These are phyloP conservation scores for Zaprionus lachaisei DNA, from an alignment of 1,140 invertebrate genomes.

Conservation along the genomic window DNA sequence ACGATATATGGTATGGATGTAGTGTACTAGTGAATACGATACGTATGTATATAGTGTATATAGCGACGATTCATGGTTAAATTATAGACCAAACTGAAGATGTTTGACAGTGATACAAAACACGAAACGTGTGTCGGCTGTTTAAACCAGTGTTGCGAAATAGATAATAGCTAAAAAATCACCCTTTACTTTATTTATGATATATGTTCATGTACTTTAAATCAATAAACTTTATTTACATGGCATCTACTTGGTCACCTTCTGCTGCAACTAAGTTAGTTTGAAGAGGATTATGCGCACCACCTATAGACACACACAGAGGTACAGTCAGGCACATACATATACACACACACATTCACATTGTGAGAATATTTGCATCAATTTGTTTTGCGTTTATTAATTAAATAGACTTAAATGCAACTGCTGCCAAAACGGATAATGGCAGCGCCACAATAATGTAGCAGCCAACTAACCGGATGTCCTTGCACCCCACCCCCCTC, in stretches of 20 bases:
- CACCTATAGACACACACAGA: neutral
- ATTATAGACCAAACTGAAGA: no score
- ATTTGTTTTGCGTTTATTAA: constrained; percentile 65
- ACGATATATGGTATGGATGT: no score
- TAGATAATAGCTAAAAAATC: no score
- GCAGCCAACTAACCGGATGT: constrained; percentile 47
- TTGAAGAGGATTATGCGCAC: constrained; percentile 55
- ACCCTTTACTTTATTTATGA: no score
- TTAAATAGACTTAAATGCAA: constrained; percentile 69
- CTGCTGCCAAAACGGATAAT: constrained; percentile 47
- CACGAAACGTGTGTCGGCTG: no score
- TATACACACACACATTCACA: neutral
- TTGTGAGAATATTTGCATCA: constrained; percentile 38
- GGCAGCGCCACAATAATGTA: constrained; percentile 23
- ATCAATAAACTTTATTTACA: neutral
- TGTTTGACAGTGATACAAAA: no score
- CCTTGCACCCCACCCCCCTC: neutral
- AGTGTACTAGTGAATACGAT: no score
- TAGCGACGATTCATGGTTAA: no score
- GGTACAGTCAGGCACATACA: neutral
- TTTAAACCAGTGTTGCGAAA: no score
- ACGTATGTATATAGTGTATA: no score
- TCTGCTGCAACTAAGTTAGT: neutral
- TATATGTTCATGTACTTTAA: neutral
- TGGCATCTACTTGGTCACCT: neutral